phyloP scores from a whole-genome alignment of 2,113 vertebrate genomes.

The Actinemys pallida region DNA sequence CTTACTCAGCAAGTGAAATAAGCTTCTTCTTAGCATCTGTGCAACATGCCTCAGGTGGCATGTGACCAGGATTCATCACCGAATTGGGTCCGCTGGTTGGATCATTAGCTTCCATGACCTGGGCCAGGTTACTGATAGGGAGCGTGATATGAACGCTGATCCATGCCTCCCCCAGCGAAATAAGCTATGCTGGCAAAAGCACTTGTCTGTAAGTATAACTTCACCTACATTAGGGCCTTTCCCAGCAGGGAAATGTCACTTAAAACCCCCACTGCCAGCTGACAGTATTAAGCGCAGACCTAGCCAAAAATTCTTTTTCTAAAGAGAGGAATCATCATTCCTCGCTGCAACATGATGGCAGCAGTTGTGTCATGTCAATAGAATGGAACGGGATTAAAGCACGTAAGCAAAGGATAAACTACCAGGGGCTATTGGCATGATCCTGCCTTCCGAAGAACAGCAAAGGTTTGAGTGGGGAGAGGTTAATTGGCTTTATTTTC shows the following conservation, averaged over 20 bases:
- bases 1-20: neutral
- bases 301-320: neutral
- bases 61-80: no score
- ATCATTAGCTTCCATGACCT: no score
- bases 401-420: neutral
- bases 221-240: neutral
- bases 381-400: neutral
- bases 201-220: neutral
- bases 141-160: no score
- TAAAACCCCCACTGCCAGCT: neutral
- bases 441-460: neutral
- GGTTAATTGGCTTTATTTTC: neutral
- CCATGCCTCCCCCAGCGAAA: neutral
- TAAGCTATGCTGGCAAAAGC: neutral
- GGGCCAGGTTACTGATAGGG: no score
- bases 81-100: no score
- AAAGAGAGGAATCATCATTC: neutral
- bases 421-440: neutral
- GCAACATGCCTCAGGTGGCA: no score
- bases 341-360: rapidly evolving
- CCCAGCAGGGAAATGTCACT: neutral
- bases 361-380: neutral
- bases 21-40: no score
- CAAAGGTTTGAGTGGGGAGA: neutral
- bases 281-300: neutral